A percentile compares a stretch with the other conserved stretches of the same genome.
These are phyloP conservation scores for Drosophila quadrilineata DNA, from an alignment of 1,140 invertebrate genomes.

Conservation along the genomic window DNA sequence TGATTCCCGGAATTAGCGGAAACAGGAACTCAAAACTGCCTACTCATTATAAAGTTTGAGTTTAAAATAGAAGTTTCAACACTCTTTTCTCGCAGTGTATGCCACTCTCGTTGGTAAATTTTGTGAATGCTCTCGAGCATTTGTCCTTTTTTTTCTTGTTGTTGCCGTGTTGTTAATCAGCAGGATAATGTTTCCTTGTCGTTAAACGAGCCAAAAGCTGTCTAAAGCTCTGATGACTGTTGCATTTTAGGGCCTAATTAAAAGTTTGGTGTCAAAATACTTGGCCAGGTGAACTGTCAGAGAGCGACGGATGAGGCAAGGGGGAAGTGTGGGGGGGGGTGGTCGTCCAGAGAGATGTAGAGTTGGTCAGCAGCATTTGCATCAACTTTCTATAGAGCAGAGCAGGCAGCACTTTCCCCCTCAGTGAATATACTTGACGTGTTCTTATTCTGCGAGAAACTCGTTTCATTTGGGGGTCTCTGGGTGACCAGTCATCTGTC, in stretches of 20 bases:
- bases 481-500: conserved; percentile 45
- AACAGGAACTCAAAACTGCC: too few species aligned
- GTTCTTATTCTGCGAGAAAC: conserved; percentile 69
- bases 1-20: too few species aligned
- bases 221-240: conserved; percentile 33
- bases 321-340: too few species aligned
- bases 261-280: conserved; percentile 44
- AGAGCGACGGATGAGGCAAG: too few species aligned
- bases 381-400: conserved; percentile 73
- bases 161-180: conserved; percentile 8
- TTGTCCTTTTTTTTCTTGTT: background rate
- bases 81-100: background rate
- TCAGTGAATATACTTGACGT: conserved; percentile 33
- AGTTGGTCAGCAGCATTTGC: conserved; percentile 21
- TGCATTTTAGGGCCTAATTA: conserved; percentile 65
- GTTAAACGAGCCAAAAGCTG: conserved; percentile 11
- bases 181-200: conserved; percentile 17
- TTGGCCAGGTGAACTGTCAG: too few species aligned
- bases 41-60: too few species aligned
- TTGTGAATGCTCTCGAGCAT: background rate
- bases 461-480: conserved; percentile 39
- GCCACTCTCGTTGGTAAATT: background rate
- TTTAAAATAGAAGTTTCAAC: too few species aligned
- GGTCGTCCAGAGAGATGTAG: too few species aligned
- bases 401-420: conserved; percentile 74